Percentiles rank a stretch among this genome's conserved stretches.
Conservation (phyloP, 2,797 vertebrate species). For the Gadopsis bispinosus region DNA sequence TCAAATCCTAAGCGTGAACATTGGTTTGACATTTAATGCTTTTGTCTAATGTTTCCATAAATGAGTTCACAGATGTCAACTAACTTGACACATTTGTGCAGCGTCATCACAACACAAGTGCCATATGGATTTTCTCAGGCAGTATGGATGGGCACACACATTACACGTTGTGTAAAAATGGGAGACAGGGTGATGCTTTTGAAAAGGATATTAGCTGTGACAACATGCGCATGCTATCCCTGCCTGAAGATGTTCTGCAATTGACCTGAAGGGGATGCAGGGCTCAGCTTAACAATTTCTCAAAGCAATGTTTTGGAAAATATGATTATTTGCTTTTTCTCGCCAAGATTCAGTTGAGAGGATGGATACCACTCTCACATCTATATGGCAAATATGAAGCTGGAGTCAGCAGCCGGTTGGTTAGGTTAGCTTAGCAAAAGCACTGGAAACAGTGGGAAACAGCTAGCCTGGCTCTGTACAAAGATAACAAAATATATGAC, state of each 20-base stretch:
- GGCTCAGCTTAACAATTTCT: not conserved
- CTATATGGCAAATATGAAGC: not conserved
- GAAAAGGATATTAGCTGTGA: conserved; percentile 27
- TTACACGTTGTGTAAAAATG: conserved; percentile 2
- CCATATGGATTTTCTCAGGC: conserved; percentile 18
- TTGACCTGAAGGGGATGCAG: not conserved
- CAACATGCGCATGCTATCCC: conserved; percentile 27
- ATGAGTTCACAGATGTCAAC: conserved; percentile 21
- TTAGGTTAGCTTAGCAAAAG: not conserved
- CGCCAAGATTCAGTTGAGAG: not conserved
- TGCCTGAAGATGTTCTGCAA: conserved; percentile 18
- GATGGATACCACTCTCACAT: not conserved
- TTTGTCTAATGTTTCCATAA: conserved; percentile 24
- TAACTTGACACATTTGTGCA: not conserved
- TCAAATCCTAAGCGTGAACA: conserved; percentile 12
- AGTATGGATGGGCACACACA: conserved; percentile 24
- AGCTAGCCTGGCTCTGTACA: not conserved
- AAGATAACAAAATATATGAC: too few relatives aligned
- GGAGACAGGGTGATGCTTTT: not conserved
- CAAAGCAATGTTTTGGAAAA: not conserved
- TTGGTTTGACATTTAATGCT: conserved; percentile 27
- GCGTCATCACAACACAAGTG: not conserved
- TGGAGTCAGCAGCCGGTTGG: not conserved
- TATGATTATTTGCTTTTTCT: not conserved
- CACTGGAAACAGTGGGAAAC: not conserved